Evolutionary conservation across 2,797 vertebrate genomes (phyloP).

Genomic region (Lutjanus argentimaculatus): DNA sequence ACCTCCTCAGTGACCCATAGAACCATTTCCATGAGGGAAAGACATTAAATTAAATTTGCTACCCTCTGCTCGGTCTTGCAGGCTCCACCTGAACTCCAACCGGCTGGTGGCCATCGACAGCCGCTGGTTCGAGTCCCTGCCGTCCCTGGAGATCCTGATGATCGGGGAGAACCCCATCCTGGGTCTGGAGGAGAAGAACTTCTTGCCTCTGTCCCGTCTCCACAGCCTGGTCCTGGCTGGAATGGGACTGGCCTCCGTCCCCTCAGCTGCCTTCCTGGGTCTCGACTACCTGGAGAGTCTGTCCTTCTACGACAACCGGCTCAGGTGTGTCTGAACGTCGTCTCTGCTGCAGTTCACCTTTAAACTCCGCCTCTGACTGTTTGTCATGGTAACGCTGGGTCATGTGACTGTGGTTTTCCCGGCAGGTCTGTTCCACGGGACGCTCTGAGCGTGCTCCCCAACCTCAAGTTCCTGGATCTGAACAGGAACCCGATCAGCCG

Average conservation of each 20-base stretch:
- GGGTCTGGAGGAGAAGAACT: slow-evolving; percentile 86
- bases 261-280: slow-evolving; percentile 85
- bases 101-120: slow-evolving; percentile 85
- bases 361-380: background rate
- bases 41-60: too few relatives aligned
- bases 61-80: slow-evolving; percentile 22
- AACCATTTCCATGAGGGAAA: too few relatives aligned
- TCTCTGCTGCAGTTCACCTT: too few relatives aligned
- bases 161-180: slow-evolving; percentile 90
- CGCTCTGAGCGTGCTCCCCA: slow-evolving; percentile 83
- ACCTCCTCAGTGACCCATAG: too few relatives aligned
- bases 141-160: slow-evolving; percentile 90
- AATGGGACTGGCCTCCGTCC: slow-evolving; percentile 87
- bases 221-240: slow-evolving; percentile 89
- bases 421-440: slow-evolving; percentile 83
- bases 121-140: slow-evolving; percentile 88
- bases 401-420: background rate
- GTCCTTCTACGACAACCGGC: slow-evolving; percentile 88
- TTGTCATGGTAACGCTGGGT: background rate
- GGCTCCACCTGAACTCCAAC: slow-evolving; percentile 90
- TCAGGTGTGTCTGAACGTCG: slow-evolving; percentile 62
- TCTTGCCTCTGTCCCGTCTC: slow-evolving; percentile 85
- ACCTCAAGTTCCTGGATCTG: slow-evolving; percentile 90
- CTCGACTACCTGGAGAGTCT: slow-evolving; percentile 90
- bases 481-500: slow-evolving; percentile 87